Conservation (phyloP, 2,888 invertebrate genomes). For the Charanyca ferruginea region DNA sequence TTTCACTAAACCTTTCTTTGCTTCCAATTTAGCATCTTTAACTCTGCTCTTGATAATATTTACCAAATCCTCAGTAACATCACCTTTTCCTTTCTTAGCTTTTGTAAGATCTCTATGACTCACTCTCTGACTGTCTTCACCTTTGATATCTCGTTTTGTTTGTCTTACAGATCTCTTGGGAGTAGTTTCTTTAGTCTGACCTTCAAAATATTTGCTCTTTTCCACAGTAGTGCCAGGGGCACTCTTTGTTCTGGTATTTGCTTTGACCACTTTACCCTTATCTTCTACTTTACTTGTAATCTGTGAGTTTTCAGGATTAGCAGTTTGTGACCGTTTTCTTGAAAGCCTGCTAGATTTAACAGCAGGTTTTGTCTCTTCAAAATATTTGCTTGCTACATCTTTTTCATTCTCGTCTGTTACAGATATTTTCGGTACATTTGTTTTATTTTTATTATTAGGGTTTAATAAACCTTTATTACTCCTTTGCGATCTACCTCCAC, state of each 20-base stretch:
- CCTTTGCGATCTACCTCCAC: conserved; percentile 48
- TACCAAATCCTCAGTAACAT: conserved; percentile 89
- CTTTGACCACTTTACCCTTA: conserved; percentile 46
- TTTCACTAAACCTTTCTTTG: conserved; percentile 79
- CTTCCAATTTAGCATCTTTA: conserved; percentile 82
- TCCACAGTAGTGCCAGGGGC: conserved; percentile 71
- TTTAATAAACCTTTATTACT: conserved; percentile 42
- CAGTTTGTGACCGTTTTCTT: conserved; percentile 70
- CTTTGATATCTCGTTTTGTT: conserved; percentile 69
- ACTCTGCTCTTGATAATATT: conserved; percentile 89
- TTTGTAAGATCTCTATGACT: conserved; percentile 83
- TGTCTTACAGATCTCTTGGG: conserved; percentile 65
- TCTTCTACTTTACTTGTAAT: conserved; percentile 30
- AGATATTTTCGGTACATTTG: conserved; percentile 71
- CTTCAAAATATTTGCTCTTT: conserved; percentile 82
- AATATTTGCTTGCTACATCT: conserved; percentile 78
- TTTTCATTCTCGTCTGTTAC: conserved; percentile 71
- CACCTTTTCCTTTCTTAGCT: conserved; percentile 73
- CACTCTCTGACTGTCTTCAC: conserved; percentile 74
- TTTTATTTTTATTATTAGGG: conserved; percentile 37
- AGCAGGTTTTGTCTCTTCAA: conserved; percentile 63
- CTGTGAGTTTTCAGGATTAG: conserved; percentile 55
- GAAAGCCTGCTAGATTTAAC: conserved; percentile 47
- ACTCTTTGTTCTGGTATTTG: conserved; percentile 79
- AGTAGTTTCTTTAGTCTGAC: conserved; percentile 60